Evolutionary conservation across 2,113 vertebrate species (phyloP), one percentile per base, ranked within the genome.

Genomic region (Perca schrenkii): DNA sequence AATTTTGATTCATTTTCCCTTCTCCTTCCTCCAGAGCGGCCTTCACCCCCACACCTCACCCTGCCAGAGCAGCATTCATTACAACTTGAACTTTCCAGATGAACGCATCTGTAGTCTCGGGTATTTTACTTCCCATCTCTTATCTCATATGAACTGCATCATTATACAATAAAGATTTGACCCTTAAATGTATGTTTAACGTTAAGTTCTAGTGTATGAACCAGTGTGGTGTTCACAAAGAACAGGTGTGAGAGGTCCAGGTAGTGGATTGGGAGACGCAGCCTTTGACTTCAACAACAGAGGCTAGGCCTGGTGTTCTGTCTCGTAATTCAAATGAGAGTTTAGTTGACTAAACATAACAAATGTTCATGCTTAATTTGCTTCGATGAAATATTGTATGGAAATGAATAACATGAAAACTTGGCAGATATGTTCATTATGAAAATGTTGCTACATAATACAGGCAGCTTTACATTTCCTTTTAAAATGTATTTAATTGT

Each of bases 11-110:
- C 57, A 40, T 71, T 65, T 87, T 84, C 83, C 76, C 25, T 58
- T 80, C 80, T 80, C 65, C 43, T 82, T 88, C 86, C 84, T 90
- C 85, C 74, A 81, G 15, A 57, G 62, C 14, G 77, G 69, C 71
- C 72, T 57, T 86, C 73, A 77, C 79, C 82, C 82, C 80, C 77
- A 78, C 81, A 76, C 19, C 65, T 77, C 74, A 77, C 66, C 43
- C 34, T 69, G 76, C 77, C 28, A 40, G 10, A 79, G 69, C 57
- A 70, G 21, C 67, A 34, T 36, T 88, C 56, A 78, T 49, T 54
- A 67, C 47, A 53, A 17, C 40, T 28, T 14, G 5, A 78, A 57
- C 52, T 82, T 83, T 76, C 84, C 70, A 84, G 80, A 87, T 74
- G 49, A 82, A 40, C n/a, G 60, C 14, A 79, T 74, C 34, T 76